phyloP scores from a whole-genome alignment of 2,113 vertebrate species.

The Petrocephalus zakoni region DNA sequence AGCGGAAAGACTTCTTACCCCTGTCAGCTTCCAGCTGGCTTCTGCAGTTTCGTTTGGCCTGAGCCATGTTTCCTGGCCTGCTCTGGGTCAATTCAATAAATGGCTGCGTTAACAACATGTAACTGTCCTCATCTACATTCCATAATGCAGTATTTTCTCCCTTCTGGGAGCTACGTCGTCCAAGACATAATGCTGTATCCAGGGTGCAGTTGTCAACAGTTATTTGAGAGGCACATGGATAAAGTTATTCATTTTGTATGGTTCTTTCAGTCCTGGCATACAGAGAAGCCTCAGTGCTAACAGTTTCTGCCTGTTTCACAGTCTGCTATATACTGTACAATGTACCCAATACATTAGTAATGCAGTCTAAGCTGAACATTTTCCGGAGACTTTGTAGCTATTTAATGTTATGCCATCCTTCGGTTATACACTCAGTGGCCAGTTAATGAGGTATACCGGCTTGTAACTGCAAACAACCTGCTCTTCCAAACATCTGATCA shows the following conservation, averaged over 20 bases:
- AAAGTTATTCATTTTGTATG: not conserved
- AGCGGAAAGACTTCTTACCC: not conserved
- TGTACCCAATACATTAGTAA: not conserved
- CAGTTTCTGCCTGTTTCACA: not conserved
- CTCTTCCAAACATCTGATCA: not conserved
- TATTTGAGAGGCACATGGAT: not conserved
- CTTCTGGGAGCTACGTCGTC: not conserved
- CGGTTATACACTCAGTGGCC: not conserved
- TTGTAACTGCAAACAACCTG: not conserved
- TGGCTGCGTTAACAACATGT: not conserved
- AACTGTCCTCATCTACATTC: not conserved
- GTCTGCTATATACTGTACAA: not conserved
- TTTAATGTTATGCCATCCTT: not conserved
- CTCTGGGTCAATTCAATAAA: not conserved
- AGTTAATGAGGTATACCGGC: not conserved
- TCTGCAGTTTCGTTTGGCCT: not conserved
- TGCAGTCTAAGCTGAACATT: not conserved
- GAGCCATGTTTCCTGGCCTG: not conserved
- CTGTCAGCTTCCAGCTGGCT: not conserved
- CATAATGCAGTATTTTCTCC: conserved; percentile 1
- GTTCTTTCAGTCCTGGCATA: not conserved
- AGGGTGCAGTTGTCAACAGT: not conserved
- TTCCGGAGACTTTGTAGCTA: not conserved
- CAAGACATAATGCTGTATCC: not conserved
- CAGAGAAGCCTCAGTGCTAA: not conserved